Conservation (phyloP, 2,888 invertebrate species). For the Eueremaeus valkanovi region DNA sequence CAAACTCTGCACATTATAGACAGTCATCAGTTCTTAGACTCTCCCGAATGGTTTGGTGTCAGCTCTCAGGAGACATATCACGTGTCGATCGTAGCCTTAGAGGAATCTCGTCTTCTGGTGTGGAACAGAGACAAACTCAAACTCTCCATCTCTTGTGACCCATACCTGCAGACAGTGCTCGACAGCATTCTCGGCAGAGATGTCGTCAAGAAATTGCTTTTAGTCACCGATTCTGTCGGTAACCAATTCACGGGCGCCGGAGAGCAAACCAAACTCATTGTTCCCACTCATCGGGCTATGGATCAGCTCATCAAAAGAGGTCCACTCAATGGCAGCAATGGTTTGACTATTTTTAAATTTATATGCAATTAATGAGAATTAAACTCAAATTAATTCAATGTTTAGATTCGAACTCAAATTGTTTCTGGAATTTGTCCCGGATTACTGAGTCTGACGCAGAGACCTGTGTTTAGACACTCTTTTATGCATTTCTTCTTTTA, state of each 20-base stretch:
- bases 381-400: neutral
- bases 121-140: constrained; percentile 83
- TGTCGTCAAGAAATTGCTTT: constrained; percentile 79
- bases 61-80: constrained; percentile 81
- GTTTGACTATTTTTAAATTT: neutral
- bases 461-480: constrained; percentile 25
- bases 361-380: neutral
- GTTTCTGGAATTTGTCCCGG: constrained; percentile 42
- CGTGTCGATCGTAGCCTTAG: constrained; percentile 81
- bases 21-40: constrained; percentile 80
- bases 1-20: constrained; percentile 78
- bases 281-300: constrained; percentile 38
- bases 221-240: constrained; percentile 58
- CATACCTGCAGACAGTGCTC: constrained; percentile 76
- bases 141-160: constrained; percentile 70
- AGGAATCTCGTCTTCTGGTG: constrained; percentile 73
- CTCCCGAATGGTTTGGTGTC: constrained; percentile 84
- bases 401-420: constrained; percentile 34
- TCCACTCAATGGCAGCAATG: constrained; percentile 41
- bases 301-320: constrained; percentile 42
- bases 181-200: constrained; percentile 79
- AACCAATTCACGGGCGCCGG: constrained; percentile 44
- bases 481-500: neutral
- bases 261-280: constrained; percentile 24
- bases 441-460: constrained; percentile 35